A percentile compares a stretch with the other conserved stretches of the same genome.
Conservation (phyloP, 35 echinoderm and acorn worm genomes). For the Apostichopus japonicus region DNA sequence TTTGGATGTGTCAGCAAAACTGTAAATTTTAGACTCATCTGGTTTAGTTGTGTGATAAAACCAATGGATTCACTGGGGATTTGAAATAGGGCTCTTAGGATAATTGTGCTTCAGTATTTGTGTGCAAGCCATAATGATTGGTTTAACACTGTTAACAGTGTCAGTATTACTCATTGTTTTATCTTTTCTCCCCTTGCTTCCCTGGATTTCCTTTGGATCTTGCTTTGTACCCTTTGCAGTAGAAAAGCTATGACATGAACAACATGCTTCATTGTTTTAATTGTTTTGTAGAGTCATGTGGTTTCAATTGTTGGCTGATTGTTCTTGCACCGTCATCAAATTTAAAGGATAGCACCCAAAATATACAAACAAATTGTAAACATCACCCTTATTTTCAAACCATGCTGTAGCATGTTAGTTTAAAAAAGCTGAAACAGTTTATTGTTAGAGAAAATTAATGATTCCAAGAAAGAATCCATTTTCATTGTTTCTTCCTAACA, state of each 20-base stretch:
- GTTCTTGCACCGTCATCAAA: not conserved
- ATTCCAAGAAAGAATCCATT: no score
- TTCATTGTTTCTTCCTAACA: no score
- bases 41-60: no score
- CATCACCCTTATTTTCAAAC: not conserved
- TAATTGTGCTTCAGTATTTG: no score
- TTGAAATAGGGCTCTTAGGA: no score
- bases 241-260: not conserved
- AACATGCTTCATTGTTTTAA: not conserved
- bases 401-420: no score
- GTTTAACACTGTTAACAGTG: not conserved
- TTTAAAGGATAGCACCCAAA: not conserved
- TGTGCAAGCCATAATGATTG: no score
- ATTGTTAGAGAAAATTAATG: no score
- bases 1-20: no score
- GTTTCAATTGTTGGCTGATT: not conserved
- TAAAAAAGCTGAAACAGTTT: no score
- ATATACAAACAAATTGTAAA: not conserved
- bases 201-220: conserved; percentile 17
- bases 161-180: conserved; percentile 2
- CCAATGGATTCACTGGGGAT: no score
- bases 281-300: not conserved
- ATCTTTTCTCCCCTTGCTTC: conserved; percentile 38
- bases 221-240: not conserved
- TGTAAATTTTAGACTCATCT: no score